Conservation (phyloP, 2,113 vertebrate species). For the Chaetodon auriga region DNA sequence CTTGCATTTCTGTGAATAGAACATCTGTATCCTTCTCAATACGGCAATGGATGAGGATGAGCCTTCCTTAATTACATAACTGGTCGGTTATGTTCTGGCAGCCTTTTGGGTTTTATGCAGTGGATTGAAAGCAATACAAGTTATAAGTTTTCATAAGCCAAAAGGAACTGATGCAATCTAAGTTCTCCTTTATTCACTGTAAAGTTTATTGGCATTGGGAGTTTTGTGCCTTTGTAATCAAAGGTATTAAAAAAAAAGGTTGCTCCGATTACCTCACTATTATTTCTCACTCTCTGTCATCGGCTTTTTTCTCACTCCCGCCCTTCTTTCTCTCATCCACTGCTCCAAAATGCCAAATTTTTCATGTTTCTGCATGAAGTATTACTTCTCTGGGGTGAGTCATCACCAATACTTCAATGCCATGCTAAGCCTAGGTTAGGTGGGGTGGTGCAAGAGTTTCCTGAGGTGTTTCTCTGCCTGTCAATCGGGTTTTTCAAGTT, state of each 20-base stretch:
- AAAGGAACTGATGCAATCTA: constrained; percentile 13
- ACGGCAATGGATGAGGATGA: background rate
- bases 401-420: constrained; percentile 4
- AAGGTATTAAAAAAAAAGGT: background rate
- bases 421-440: constrained; percentile 15
- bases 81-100: background rate
- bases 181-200: constrained; percentile 23
- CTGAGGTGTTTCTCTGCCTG: constrained; percentile 31
- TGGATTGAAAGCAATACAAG: background rate
- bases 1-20: background rate
- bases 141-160: background rate
- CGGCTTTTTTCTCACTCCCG: background rate
- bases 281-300: background rate
- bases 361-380: background rate
- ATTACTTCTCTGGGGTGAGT: constrained; percentile 19
- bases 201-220: background rate
- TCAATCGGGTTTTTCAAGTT: constrained; percentile 77
- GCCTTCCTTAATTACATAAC: background rate
- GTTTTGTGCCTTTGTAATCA: background rate
- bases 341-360: background rate
- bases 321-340: background rate
- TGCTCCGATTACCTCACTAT: background rate
- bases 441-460: constrained; percentile 24
- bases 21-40: constrained; percentile 3
- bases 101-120: background rate